Evolutionary conservation across 2,888 invertebrate genomes (phyloP).

Genomic region (Dryococelus australis): DNA sequence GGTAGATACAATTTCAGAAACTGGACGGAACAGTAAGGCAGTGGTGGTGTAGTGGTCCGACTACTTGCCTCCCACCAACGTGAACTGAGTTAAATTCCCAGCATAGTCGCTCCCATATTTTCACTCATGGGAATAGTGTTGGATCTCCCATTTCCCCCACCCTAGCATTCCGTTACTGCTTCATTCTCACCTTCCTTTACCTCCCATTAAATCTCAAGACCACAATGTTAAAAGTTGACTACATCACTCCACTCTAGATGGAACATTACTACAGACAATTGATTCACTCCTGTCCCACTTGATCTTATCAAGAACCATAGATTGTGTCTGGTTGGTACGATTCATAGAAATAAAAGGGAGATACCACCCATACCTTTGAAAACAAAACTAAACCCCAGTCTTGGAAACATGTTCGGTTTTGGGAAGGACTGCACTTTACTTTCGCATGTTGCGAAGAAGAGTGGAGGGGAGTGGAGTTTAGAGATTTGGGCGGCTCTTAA

Average conservation of each 20-base stretch:
- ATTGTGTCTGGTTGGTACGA: constrained; percentile 45
- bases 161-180: no score
- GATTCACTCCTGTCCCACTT: constrained; percentile 35
- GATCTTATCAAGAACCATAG: constrained; percentile 40
- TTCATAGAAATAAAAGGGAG: constrained; percentile 47
- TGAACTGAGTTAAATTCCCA: no score
- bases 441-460: constrained; percentile 44
- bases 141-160: no score
- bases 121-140: no score
- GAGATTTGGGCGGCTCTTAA: no score
- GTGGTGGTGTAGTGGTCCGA: no score
- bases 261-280: constrained; percentile 20
- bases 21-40: neutral
- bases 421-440: constrained; percentile 38
- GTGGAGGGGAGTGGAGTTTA: no score
- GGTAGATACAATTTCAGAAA: neutral
- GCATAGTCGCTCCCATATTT: no score
- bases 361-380: constrained; percentile 44
- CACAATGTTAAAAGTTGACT: no score
- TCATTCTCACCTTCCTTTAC: no score
- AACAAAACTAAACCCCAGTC: constrained; percentile 38
- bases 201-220: no score
- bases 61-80: no score
- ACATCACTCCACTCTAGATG: neutral
- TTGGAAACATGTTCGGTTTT: constrained; percentile 45